Base-by-base conservation (phyloP, 2,888 invertebrate species). In the Cantharis rufa region DNA sequence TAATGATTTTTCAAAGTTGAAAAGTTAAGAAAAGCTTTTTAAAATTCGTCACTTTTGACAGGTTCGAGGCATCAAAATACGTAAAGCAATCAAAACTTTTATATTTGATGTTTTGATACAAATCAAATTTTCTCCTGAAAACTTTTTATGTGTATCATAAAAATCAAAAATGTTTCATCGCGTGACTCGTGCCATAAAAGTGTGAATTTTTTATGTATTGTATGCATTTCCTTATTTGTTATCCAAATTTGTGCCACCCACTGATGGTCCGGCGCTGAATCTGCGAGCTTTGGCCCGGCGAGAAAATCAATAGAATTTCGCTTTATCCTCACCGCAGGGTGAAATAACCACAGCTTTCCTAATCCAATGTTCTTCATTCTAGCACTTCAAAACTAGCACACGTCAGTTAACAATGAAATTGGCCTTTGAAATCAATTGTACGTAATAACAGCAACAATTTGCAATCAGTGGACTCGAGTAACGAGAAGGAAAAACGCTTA, bases 241-340 rank as follows among this genome's bases (percentile, higher is more conserved):
- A 21, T 66, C 61, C 68, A 68, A 76, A 69, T 71, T 71, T 69
- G 71, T 71, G 68, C 61, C 71, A 74, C 69, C 74, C 69, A 71
- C 71, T 48, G 16, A 21, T 66, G 71, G 71, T 73, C 70, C 72
- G 72, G 62, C 72, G 66, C 72, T 75, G 62, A 72, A 27, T 73
- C 68, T 66, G 66, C 71, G 71, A 73, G 75, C 73, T 75, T 76
- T 78, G 73, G 73, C 74, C 77, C 76, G 77, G 78, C 74, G 75
- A 76, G 79, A 79, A 79, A 80, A 80, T 80, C 80, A 80, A 80
- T 80, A 80, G 76, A 69, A 79, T 72, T 78, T 74, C 71, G 74
- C 78, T 72, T 75, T 69, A 71, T 73, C 75, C 76, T 68, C 73
- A 48, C 74, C 75, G 62, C 72, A 70, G 73, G 71, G 71, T 75